Evolutionary conservation across 2,888 invertebrate genomes (phyloP).

Genomic region (Hymenopus coronatus): DNA sequence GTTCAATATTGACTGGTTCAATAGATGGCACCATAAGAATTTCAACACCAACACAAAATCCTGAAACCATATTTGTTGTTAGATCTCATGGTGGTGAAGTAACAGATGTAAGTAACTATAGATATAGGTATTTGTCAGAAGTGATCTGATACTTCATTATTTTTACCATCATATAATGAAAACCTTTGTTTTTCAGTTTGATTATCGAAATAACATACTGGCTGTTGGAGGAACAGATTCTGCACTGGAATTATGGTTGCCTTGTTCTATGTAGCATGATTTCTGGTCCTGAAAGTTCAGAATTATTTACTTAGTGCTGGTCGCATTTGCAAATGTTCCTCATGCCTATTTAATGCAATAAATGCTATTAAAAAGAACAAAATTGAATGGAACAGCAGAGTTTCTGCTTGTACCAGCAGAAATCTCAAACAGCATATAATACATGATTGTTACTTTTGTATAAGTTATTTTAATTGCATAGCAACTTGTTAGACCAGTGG

Average conservation of each 20-base stretch:
- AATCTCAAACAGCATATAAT: too few species aligned
- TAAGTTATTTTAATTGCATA: neutral
- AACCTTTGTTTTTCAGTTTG: constrained; percentile 47
- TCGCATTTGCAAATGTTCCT: neutral
- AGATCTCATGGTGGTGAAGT: constrained; percentile 25
- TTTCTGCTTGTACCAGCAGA: too few species aligned
- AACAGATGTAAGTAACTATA: constrained; percentile 27
- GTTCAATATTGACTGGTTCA: constrained; percentile 45
- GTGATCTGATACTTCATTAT: neutral
- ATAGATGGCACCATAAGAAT: constrained; percentile 44
- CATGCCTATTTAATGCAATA: neutral
- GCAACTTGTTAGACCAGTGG: too few species aligned
- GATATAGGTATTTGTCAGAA: neutral
- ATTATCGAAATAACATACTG: constrained; percentile 51
- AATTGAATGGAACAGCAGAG: neutral
- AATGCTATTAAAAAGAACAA: neutral
- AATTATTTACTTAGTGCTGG: neutral
- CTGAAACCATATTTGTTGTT: constrained; percentile 29
- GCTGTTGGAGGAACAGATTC: constrained; percentile 54
- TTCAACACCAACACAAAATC: constrained; percentile 44
- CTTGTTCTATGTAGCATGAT: neutral
- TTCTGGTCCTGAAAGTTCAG: neutral
- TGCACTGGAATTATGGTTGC: constrained; percentile 52
- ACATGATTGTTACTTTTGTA: neutral
- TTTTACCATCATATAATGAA: neutral